Percentiles rank a stretch among this genome's conserved stretches.
Conservation (phyloP, 2,113 vertebrate species). For the Abramis brama region DNA sequence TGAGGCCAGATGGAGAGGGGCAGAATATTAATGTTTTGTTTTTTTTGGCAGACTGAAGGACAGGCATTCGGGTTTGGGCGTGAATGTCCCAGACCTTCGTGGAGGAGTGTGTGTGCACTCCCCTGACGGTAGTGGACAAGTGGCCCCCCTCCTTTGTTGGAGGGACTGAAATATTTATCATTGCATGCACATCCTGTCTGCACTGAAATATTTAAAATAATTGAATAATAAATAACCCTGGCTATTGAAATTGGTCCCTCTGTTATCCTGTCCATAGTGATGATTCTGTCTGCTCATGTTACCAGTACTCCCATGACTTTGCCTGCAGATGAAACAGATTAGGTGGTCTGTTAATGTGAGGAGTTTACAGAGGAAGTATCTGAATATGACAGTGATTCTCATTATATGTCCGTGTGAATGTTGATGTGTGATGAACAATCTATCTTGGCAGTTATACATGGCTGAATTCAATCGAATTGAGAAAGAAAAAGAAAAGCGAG, state of each 20-base stretch:
- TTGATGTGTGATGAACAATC: not conserved
- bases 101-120: conserved; percentile 24
- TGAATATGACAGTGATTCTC: not conserved
- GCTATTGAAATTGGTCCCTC: conserved; percentile 51
- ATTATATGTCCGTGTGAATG: not conserved
- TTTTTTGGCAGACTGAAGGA: conserved; percentile 32
- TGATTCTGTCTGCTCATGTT: conserved; percentile 52
- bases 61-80: conserved; percentile 21
- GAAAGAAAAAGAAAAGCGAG: conserved; percentile 4
- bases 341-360: conserved; percentile 55
- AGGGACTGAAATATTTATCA: conserved; percentile 71
- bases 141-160: conserved; percentile 58
- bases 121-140: conserved; percentile 62
- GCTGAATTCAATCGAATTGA: not conserved
- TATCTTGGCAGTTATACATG: conserved; percentile 13
- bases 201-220: conserved; percentile 77
- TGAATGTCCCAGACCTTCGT: conserved; percentile 34
- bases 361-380: conserved; percentile 44
- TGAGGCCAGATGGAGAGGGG: conserved; percentile 3
- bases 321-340: conserved; percentile 59
- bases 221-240: conserved; percentile 71
- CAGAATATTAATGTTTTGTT: not conserved
- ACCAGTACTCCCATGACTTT: conserved; percentile 64
- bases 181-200: conserved; percentile 65
- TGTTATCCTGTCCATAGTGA: conserved; percentile 40